A percentile compares a stretch with the other conserved stretches of the same genome.
These are phyloP conservation scores for Brachionichthys hirsutus DNA, from an alignment of 2,113 vertebrate genomes.

Conservation along the genomic window DNA sequence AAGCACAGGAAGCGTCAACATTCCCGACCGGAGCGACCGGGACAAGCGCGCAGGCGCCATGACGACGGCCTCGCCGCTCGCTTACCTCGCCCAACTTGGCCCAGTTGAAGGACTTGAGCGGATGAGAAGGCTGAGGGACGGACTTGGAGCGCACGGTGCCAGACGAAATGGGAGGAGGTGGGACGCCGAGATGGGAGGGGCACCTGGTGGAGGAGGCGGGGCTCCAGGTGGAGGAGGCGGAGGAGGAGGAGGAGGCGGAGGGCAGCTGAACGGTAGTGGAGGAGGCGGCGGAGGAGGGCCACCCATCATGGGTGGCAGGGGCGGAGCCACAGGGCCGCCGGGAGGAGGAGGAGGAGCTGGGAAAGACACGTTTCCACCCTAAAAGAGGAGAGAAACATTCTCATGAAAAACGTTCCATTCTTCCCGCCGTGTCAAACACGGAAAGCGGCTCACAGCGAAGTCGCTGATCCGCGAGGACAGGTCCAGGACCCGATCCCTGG, in stretches of 20 bases:
- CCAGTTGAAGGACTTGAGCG: conserved; percentile 99
- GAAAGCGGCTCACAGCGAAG: conserved; percentile 78
- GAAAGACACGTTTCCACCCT: conserved; percentile 70
- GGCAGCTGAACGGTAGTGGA: conserved; percentile 82
- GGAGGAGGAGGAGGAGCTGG: conserved; percentile 82
- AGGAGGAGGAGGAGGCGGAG: conserved; percentile 73
- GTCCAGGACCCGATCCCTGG: conserved; percentile 88
- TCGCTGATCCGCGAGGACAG: conserved; percentile 87
- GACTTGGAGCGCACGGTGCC: conserved; percentile 84
- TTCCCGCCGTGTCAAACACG: too few relatives aligned
- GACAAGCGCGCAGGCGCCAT: too few relatives aligned
- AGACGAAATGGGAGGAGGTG: conserved; percentile 72
- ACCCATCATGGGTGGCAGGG: conserved; percentile 73
- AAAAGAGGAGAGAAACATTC: neutral
- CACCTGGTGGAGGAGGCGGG: conserved; percentile 90
- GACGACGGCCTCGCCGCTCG: too few relatives aligned
- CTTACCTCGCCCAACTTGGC: conserved; percentile 91
- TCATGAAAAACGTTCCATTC: too few relatives aligned
- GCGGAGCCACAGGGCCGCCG: conserved; percentile 80
- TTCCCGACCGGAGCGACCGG: too few relatives aligned
- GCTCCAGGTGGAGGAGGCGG: conserved; percentile 87
- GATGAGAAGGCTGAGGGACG: conserved; percentile 92
- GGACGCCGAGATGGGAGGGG: conserved; percentile 85
- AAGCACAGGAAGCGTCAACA: too few relatives aligned
- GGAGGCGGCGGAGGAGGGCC: conserved; percentile 84